These are phyloP conservation scores for Lepisosteus osseus DNA, from an alignment of 2,113 vertebrate species.

Conservation along the genomic window DNA sequence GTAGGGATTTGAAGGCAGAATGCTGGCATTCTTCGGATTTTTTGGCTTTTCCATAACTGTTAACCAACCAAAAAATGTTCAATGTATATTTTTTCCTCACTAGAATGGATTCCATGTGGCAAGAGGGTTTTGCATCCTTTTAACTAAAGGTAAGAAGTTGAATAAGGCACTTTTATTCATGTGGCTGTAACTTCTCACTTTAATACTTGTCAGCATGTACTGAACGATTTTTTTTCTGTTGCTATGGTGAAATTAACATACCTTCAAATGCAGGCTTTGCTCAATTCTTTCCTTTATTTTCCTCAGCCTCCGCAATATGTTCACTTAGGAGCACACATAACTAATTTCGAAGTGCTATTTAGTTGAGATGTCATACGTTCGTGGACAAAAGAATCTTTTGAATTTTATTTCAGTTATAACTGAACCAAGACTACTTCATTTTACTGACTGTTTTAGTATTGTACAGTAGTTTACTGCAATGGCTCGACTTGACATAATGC, in stretches of 20 bases:
- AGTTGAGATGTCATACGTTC: no score
- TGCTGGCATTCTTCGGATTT: conserved; percentile 8
- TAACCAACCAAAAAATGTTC: neutral
- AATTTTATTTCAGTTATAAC: no score
- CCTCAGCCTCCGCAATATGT: no score
- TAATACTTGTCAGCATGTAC: conserved; percentile 4
- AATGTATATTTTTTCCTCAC: conserved; percentile 2
- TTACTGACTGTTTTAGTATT: no score
- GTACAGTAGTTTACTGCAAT: no score
- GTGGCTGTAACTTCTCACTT: neutral
- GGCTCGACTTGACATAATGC: no score
- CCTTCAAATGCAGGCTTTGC: no score
- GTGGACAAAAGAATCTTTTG: no score
- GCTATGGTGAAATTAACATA: neutral
- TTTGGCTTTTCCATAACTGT: conserved; percentile 10
- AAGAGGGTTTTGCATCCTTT: conserved; percentile 7
- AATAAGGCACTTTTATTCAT: conserved; percentile 4
- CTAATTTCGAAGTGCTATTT: no score
- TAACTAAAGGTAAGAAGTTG: conserved; percentile 37
- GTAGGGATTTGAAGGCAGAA: neutral
- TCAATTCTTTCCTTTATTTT: no score
- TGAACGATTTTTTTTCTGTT: neutral
- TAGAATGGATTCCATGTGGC: conserved; percentile 32
- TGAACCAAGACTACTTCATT: no score
- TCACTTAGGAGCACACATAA: no score